Conservation (phyloP, 2,888 invertebrate species). For the Tachina grossa region DNA sequence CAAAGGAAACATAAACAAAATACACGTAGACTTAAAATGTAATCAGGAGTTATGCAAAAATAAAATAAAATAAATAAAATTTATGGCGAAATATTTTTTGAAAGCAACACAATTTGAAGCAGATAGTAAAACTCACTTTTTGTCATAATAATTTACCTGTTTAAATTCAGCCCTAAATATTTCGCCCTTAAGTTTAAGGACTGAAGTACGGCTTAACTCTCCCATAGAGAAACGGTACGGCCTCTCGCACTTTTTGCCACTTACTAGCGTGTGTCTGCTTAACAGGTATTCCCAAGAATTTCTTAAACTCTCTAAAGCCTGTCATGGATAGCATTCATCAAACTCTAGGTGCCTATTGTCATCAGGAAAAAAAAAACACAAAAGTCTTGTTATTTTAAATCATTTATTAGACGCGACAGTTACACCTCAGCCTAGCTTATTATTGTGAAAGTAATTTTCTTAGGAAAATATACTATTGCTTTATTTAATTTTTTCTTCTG, state of each 20-base stretch:
- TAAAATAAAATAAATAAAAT: too few species aligned
- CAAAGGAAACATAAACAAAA: neutral
- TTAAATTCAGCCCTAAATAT: slow-evolving; percentile 1
- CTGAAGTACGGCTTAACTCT: neutral
- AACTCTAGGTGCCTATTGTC: neutral
- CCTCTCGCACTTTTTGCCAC: neutral
- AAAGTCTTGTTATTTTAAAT: slow-evolving; percentile 3
- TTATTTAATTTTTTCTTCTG: neutral
- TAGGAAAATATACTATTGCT: too few species aligned
- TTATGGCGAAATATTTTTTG: too few species aligned
- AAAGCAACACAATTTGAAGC: neutral
- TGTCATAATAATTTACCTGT: slow-evolving; percentile 27
- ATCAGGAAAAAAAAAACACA: slow-evolving; percentile 19
- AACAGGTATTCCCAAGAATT: neutral
- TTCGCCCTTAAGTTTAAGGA: neutral
- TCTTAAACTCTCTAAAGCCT: slow-evolving; percentile 25
- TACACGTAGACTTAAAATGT: too few species aligned
- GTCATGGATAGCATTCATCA: slow-evolving; percentile 6
- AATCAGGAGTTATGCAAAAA: neutral
- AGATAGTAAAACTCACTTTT: too few species aligned
- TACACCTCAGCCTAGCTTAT: slow-evolving; percentile 37
- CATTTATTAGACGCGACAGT: slow-evolving; percentile 50
- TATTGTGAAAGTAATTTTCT: neutral
- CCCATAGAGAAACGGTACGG: slow-evolving; percentile 8
- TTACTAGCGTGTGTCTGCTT: slow-evolving; percentile 34